Conservation (phyloP, 2,888 invertebrate species). For the Myopa tessellatipennis region DNA sequence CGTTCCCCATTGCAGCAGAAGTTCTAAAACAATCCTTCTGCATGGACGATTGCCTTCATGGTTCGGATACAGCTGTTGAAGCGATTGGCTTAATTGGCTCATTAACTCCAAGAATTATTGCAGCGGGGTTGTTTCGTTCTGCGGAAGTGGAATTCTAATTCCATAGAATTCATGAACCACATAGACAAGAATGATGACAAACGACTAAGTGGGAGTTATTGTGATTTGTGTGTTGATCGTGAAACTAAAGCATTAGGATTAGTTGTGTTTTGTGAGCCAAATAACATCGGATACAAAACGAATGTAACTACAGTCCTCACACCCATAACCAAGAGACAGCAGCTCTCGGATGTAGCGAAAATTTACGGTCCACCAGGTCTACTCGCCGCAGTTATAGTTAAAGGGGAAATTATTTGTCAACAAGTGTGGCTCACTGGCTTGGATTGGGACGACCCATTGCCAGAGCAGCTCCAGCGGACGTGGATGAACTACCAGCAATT, state of each 20-base stretch:
- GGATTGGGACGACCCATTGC: conserved; percentile 18
- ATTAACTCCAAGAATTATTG: neutral
- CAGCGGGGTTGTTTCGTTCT: neutral
- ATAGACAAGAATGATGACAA: neutral
- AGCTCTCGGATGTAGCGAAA: neutral
- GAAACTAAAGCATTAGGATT: neutral
- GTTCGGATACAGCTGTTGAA: neutral
- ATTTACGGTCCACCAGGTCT: conserved; percentile 14
- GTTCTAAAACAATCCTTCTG: conserved; percentile 38
- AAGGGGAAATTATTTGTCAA: neutral
- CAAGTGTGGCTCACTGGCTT: conserved; percentile 9
- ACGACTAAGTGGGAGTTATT: neutral
- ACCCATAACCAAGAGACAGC: conserved; percentile 1
- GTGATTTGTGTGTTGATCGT: neutral
- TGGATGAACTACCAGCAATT: neutral
- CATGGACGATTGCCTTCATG: conserved; percentile 42
- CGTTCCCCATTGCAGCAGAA: conserved; percentile 36
- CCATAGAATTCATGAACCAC: neutral
- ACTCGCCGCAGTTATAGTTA: neutral
- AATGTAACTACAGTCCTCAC: neutral
- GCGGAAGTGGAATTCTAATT: conserved; percentile 1
- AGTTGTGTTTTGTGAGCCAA: no score
- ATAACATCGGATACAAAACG: neutral
- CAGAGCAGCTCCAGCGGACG: neutral
- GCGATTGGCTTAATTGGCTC: neutral